Evolutionary conservation across 2,797 vertebrate species (phyloP), one percentile per base, ranked within the genome.

Genomic region (Dendrocincla fuliginosa): DNA sequence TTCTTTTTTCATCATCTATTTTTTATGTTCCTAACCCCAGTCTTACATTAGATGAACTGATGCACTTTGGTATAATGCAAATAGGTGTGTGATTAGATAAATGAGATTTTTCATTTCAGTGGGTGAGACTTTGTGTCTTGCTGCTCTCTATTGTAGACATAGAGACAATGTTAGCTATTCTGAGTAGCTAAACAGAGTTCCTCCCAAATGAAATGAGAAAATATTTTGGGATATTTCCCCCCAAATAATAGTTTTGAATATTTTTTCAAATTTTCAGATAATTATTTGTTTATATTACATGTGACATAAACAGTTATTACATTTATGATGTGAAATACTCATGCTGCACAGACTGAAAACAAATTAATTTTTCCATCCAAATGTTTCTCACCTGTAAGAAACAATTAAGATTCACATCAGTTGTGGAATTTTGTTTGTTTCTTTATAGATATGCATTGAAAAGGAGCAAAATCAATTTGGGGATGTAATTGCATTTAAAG

Each of bases 251-350:
- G 3, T 13, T 94, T 87, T 78, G 61, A 95, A 63, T 28, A 63
- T 78, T 93, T 68, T 94, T 87, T 42, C 55, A 90, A 39, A 70
- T 75, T 90, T 88, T 85, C 46, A 84, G 93, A 90, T 87, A 96
- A 77, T 90, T 90, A 61, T 81, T 95, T 79, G 30, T n/a, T 95
- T 95, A 70, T 73, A 86, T 90, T 81, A 24, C 22, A 52, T 47
- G 17, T 64, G 75, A 39, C 84, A 96, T 96, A 96, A 96, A 18
- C 46, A 81, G 69, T 85, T 70, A 71, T 84, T 81, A 90, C 69
- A 83, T 89, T 83, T 53, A 33, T 55, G 70, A 76, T 87, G 83
- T 30, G 35, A 91, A 69, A 49, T 39, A 71, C 3, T 64, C 47
- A 53, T 55, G 46, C 6, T 50, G 32, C 57, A 24, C 9, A 90